A percentile compares a stretch with the other conserved stretches of the same genome.
These are phyloP conservation scores for Scelioninae gen. 1 DNA, from an alignment of 2,888 invertebrate genomes.

Conservation along the genomic window DNA sequence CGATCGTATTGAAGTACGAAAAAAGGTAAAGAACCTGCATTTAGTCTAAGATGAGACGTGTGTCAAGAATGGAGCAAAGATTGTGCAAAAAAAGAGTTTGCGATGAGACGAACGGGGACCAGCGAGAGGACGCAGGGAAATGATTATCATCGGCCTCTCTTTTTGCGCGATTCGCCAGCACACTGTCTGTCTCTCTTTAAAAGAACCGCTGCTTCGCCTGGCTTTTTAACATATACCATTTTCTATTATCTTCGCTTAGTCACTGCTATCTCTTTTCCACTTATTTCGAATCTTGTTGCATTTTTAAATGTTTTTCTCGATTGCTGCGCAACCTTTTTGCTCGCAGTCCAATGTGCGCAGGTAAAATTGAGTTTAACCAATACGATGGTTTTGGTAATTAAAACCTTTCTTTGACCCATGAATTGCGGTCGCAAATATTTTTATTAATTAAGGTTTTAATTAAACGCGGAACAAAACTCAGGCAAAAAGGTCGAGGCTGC, in stretches of 20 bases:
- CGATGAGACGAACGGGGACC: slow-evolving; percentile 55
- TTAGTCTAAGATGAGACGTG: slow-evolving; percentile 64
- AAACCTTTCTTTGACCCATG: neutral
- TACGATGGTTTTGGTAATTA: slow-evolving; percentile 35
- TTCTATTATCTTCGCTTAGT: slow-evolving; percentile 65
- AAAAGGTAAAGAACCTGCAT: slow-evolving; percentile 84
- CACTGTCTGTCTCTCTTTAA: slow-evolving; percentile 60
- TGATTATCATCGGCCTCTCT: slow-evolving; percentile 62
- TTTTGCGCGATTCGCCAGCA: slow-evolving; percentile 69
- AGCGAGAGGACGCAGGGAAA: slow-evolving; percentile 50
- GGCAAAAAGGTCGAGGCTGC: neutral
- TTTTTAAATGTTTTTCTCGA: slow-evolving; percentile 40
- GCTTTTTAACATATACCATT: slow-evolving; percentile 66
- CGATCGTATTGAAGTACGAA: slow-evolving; percentile 85
- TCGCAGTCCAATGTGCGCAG: neutral
- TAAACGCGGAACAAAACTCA: slow-evolving; percentile 12
- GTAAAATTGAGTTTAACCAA: slow-evolving; percentile 27
- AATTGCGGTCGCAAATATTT: slow-evolving; percentile 8
- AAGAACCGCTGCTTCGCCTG: slow-evolving; percentile 68
- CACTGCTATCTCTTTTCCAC: slow-evolving; percentile 48
- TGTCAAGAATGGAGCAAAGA: slow-evolving; percentile 59
- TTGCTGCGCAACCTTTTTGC: slow-evolving; percentile 45
- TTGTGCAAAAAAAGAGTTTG: slow-evolving; percentile 68
- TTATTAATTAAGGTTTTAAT: slow-evolving; percentile 31
- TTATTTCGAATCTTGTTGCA: slow-evolving; percentile 46